A percentile compares a stretch with the other conserved stretches of the same genome.
Conservation (phyloP, 2,888 invertebrate genomes). For the Trilocha varians region DNA sequence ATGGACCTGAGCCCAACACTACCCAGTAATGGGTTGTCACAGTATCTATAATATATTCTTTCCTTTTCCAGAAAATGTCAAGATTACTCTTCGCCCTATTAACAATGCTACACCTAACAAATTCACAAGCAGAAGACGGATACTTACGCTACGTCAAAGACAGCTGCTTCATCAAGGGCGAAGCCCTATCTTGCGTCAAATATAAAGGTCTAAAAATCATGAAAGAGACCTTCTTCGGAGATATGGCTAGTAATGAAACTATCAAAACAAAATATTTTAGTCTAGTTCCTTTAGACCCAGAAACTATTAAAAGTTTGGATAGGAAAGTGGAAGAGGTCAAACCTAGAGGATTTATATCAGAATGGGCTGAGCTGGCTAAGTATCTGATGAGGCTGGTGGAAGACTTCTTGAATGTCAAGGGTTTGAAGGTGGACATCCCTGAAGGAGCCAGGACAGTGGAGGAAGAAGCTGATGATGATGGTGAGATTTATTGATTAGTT, state of each 20-base stretch:
- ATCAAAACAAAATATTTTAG: conserved; percentile 51
- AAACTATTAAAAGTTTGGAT: conserved; percentile 34
- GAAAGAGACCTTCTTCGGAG: conserved; percentile 52
- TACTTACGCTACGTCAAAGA: conserved; percentile 60
- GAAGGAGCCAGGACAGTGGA: conserved; percentile 61
- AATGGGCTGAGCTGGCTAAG: conserved; percentile 60
- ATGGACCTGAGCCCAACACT: too few species aligned
- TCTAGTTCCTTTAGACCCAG: conserved; percentile 51
- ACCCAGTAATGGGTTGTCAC: background rate
- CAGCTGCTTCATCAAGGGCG: conserved; percentile 50
- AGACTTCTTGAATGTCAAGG: conserved; percentile 58
- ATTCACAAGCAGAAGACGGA: conserved; percentile 35
- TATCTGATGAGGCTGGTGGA: conserved; percentile 54
- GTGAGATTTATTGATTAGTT: conserved; percentile 17
- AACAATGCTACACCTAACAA: conserved; percentile 15
- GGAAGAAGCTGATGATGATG: conserved; percentile 42
- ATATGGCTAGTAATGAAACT: conserved; percentile 42
- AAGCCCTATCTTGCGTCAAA: conserved; percentile 58
- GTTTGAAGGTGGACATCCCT: conserved; percentile 52
- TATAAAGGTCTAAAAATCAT: conserved; percentile 61
- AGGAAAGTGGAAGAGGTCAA: conserved; percentile 27
- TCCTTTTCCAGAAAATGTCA: conserved; percentile 19
- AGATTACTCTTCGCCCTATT: conserved; percentile 17
- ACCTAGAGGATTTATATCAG: conserved; percentile 50
- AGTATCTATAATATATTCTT: background rate